Base-by-base conservation (phyloP, 2,888 invertebrate genomes). In the Synergus japonicus region DNA sequence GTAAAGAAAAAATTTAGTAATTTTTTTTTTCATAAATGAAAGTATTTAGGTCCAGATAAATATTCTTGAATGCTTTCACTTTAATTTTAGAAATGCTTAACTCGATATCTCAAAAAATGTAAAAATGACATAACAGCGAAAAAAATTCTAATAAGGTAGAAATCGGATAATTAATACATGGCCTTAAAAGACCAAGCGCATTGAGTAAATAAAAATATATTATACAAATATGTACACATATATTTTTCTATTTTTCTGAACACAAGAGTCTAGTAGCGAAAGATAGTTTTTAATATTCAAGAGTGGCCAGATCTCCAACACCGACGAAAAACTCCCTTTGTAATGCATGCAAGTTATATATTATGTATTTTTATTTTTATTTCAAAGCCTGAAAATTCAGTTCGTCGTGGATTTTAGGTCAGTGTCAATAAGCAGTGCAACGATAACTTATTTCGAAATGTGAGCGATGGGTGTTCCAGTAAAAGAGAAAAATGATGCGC, bases 261-360 rank as follows among this genome's bases (percentile, higher is more conserved):
- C 37, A 80, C 43, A 78, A 78, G 81, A 73, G n/a, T 41, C 37
- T 73, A 73, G 37, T 54, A 73, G 73, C 37, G 10, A 54, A 73
- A 54, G 73, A 73, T 73, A 41, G 73, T 73, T 73, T 80, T 84
- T 78, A 76, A 81, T 83, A 85, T 84, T 86, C 85, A 89, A 89
- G 87, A 90, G 89, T 90, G 89, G 90, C 88, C 90, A 91, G 88
- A 89, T 89, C 89, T 90, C 90, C 91, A 91, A 88, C 89, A 90
- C 90, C 89, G 87, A 88, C 79, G 83, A 37, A 84, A 86, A 76
- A 77, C 78, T 76, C 41, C 76, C 73, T 77, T 78, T 69, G 5
- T 63, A 78, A n/a, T 69, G 64, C 67, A 78, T 69, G 78, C 78
- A 67, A 67, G 60, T 73, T 54, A 73, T 54, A 41, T 41, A 66